Base-by-base conservation (phyloP, 1,140 invertebrate genomes). In the Neodiprion pinetum region DNA sequence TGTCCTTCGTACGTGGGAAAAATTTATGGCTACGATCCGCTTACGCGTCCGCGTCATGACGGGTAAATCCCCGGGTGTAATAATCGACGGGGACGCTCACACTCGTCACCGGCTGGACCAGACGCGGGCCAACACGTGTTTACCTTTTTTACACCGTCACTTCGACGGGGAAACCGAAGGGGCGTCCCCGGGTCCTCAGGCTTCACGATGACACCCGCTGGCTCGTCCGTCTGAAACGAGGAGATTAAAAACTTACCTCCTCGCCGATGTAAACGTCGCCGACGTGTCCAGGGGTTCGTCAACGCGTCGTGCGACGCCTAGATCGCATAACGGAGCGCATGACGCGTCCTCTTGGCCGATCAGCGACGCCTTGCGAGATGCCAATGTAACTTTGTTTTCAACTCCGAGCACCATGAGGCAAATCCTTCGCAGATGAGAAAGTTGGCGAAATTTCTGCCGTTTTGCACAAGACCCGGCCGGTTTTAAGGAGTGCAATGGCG, bases 91-190 rank as follows among this genome's bases (percentile, higher is more conserved):
- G 61, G 28, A 14, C 17, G 72, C 17, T 23, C 66, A 48, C 17
- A 71, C 71, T 75, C 48, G 74, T 66, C 23, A 67, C 47, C 50
- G 72, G 70, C 67, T 70, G 76, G 71, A 80, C 76, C 69, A 81
- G 82, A 84, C 84, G 79, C 78, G 79, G 73, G 66, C 80, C 79
- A 85, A 85, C 85, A 85, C 82, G 82, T 85, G 85, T 86, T 85
- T 81, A 80, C 77, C 76, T 78, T 84, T 69, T 81, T 83, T 77
- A 70, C 71, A 66, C 76, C 79, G 72, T 78, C 74, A 77, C 72
- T 77, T 81, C 74, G 61, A 48, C 67, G 75, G 68, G 73, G 74
- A 76, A 77, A 73, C 74, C 67, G 9, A 17, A 61, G 53, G 53
- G 53, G 53, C 53, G 53, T 61, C 53, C 53, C 53, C 53, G n/a